These are phyloP conservation scores for Hipparchia sbordonii DNA, from an alignment of 2,888 invertebrate species.

Conservation along the genomic window DNA sequence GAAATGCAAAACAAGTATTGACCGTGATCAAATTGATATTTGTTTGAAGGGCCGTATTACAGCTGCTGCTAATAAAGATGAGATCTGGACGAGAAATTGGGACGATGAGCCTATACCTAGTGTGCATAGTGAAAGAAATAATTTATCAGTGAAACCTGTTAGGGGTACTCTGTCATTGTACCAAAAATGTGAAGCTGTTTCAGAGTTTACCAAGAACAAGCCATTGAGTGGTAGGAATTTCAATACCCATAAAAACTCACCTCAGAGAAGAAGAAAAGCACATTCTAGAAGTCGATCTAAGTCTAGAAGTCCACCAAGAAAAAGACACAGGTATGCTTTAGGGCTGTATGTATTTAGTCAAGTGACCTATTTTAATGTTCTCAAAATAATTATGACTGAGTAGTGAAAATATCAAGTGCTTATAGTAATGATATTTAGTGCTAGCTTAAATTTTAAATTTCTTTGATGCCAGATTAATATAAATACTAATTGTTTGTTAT, in stretches of 20 bases:
- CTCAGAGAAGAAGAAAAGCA: slow-evolving; percentile 63
- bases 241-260: slow-evolving; percentile 60
- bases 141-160: slow-evolving; percentile 84
- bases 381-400: no score
- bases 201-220: slow-evolving; percentile 49
- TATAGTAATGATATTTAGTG: no score
- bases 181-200: slow-evolving; percentile 76
- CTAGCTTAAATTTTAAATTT: no score
- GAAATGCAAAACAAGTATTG: slow-evolving; percentile 93
- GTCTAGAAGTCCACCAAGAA: slow-evolving; percentile 78
- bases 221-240: slow-evolving; percentile 49
- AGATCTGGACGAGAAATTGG: slow-evolving; percentile 96
- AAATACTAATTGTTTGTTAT: no score
- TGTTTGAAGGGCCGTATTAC: slow-evolving; percentile 97
- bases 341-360: no score
- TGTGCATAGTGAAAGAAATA: slow-evolving; percentile 90
- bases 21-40: slow-evolving; percentile 97
- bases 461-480: no score
- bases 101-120: slow-evolving; percentile 95
- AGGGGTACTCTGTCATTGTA: slow-evolving; percentile 82
- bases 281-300: slow-evolving; percentile 68
- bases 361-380: no score
- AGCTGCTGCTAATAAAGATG: slow-evolving; percentile 93
- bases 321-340: slow-evolving; percentile 68
- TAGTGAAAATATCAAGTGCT: no score